Evolutionary conservation across 2,797 vertebrate species (phyloP), one percentile per base, ranked within the genome.

Genomic region (Diglossa cyanea): DNA sequence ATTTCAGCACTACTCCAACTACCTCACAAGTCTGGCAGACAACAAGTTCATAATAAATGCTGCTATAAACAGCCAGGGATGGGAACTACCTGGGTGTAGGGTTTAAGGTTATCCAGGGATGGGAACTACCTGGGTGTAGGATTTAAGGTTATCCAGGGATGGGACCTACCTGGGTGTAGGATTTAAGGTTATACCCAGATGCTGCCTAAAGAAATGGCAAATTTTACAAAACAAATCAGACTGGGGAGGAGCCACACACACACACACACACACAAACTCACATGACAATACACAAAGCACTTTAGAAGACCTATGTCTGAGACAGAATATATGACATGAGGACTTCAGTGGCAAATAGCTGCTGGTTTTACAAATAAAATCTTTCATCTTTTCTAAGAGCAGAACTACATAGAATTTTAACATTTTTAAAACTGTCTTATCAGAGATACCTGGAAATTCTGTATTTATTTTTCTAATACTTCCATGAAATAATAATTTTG

Each of bases 21-120:
- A 31, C 66, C 39, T 87, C 67, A 76, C 17, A 19, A 54, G 30
- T 63, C 50, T 80, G 90, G 63, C 63, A 94, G 74, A 71, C 11
- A 58, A 73, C 5, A 35, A 77, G 60, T 45, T 79, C 12, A 2
- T 71, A 31, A 50, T 93, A 92, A 88, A 86, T 65, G 39, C 25
- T 60, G 31, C 55, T 74, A 28, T 53, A 74, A 92, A 73, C 13
- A 61, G 33, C 18, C 53, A 57, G 11, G 13, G 25, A 31, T 70
- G 28, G 10, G 35, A 42, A 8, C 23, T 68, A 73, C 15, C 26
- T 70, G 63, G 26, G 12, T 70, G 26, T 50, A 17, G 35, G 40
- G 9, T 75, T 47, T n/a, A 23, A 35, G 33, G 30, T 67, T 83
- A 67, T 45, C n/a, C n/a, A n/a, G n/a, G n/a, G n/a, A n/a, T n/a